These are phyloP conservation scores for Microctonus hyperodae DNA, from an alignment of 2,888 invertebrate species.

Conservation along the genomic window DNA sequence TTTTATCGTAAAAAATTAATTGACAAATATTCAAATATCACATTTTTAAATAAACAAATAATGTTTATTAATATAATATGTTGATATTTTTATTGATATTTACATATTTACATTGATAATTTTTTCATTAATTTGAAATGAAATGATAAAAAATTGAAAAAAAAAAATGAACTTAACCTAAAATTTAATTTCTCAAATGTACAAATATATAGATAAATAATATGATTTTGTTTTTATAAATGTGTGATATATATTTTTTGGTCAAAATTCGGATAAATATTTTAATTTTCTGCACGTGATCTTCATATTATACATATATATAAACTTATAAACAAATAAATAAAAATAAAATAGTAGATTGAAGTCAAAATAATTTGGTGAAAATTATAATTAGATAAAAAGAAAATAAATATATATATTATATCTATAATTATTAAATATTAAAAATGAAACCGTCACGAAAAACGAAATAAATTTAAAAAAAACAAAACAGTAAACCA, in stretches of 20 bases:
- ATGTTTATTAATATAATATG: background rate
- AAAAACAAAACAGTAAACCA: background rate
- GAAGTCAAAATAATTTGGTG: background rate
- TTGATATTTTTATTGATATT: slow-evolving; percentile 16
- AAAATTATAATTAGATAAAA: background rate
- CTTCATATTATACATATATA: background rate
- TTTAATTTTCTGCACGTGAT: background rate
- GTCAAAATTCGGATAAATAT: background rate
- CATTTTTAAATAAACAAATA: background rate
- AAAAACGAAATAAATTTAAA: background rate
- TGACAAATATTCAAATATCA: background rate
- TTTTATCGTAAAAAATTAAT: background rate
- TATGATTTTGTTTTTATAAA: background rate
- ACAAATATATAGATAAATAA: no score
- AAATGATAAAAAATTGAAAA: no score
- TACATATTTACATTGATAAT: background rate
- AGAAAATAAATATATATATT: no score
- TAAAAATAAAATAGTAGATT: background rate
- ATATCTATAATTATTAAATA: background rate
- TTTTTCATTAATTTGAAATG: no score
- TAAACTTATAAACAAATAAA: background rate
- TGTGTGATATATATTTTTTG: background rate
- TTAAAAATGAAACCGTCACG: background rate
- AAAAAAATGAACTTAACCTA: no score
- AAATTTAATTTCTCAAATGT: no score